Evolutionary conservation across 1,140 invertebrate genomes (phyloP).

Genomic region (Bombus superbus): DNA sequence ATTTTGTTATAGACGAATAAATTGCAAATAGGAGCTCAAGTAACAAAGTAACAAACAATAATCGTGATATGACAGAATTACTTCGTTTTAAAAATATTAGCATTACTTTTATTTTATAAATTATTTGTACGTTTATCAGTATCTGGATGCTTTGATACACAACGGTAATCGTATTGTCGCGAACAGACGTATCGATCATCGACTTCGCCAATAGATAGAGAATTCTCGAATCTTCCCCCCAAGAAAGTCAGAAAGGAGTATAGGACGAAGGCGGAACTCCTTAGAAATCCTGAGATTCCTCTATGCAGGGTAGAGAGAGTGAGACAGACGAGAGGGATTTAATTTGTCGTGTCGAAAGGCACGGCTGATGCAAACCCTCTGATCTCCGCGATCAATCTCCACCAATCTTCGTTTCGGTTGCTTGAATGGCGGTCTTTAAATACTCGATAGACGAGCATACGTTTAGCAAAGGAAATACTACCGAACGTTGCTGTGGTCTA

Average conservation of each 20-base stretch:
- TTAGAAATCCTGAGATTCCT: conserved; percentile 57
- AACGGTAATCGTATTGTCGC: background rate
- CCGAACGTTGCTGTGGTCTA: background rate
- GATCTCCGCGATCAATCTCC: conserved; percentile 47
- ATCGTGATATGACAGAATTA: background rate
- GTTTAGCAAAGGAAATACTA: background rate
- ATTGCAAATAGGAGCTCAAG: no score
- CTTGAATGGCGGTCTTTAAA: conserved; percentile 29
- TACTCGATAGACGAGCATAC: background rate
- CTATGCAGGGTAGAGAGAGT: conserved; percentile 25
- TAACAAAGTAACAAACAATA: no score
- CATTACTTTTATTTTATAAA: no score
- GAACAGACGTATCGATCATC: conserved; percentile 26
- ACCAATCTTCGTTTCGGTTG: conserved; percentile 32
- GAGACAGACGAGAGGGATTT: conserved; percentile 52
- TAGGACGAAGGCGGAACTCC: conserved; percentile 38
- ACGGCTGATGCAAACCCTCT: conserved; percentile 51
- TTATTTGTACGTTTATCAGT: background rate
- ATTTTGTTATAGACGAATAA: background rate
- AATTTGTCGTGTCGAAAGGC: conserved; percentile 57
- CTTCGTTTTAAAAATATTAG: no score
- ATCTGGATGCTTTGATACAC: background rate
- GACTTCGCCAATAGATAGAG: background rate
- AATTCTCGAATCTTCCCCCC: background rate
- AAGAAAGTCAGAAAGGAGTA: conserved; percentile 41